Conservation (phyloP, 2,797 vertebrate genomes). For the Capromys pilorides region DNA sequence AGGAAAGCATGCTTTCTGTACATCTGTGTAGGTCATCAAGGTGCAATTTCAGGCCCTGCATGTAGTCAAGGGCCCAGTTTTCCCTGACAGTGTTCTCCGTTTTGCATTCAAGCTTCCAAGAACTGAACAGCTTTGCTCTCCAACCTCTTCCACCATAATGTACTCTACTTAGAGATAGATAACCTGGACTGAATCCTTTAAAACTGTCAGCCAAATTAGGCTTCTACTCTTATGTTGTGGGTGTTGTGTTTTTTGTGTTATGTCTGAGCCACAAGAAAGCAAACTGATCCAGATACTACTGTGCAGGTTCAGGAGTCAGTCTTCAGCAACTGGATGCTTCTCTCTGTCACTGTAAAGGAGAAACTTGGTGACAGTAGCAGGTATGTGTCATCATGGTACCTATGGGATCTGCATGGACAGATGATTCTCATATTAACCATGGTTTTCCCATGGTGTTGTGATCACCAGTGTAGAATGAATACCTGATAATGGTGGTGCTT, state of each 20-base stretch:
- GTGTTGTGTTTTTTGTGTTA: not conserved
- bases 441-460: not conserved
- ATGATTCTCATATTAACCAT: not conserved
- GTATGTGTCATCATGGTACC: too few species aligned
- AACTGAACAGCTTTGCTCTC: not conserved
- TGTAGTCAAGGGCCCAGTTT: not conserved
- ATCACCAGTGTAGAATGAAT: not conserved
- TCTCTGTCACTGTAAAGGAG: not conserved
- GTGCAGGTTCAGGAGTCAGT: accelerated
- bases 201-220: too few species aligned
- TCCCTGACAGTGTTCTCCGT: not conserved
- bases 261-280: not conserved
- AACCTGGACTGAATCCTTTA: too few species aligned
- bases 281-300: not conserved
- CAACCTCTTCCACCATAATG: not conserved
- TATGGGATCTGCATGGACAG: too few species aligned
- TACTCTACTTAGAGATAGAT: too few species aligned
- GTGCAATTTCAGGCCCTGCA: not conserved
- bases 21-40: not conserved
- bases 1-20: not conserved
- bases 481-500: not conserved
- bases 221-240: too few species aligned
- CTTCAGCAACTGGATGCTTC: not conserved
- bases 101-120: not conserved
- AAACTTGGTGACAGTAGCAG: too few species aligned